phyloP scores from a whole-genome alignment of 2,888 invertebrate species.

The Oasisia sp. region DNA sequence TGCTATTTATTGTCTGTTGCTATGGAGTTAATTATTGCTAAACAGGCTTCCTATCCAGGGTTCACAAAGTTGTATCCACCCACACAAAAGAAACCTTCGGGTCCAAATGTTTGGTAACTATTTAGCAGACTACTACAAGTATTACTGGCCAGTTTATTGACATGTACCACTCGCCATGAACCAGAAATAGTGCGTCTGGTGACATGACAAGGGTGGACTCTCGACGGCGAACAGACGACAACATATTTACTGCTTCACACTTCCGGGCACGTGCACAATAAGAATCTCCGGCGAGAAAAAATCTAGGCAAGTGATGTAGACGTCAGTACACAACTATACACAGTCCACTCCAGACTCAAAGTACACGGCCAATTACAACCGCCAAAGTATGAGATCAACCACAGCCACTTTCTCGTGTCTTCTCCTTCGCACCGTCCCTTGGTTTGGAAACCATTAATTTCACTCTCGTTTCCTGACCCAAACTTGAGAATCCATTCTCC shows the following conservation, averaged over 20 bases:
- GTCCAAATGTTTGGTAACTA: conserved; percentile 22
- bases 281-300: background rate
- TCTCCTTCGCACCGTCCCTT: background rate
- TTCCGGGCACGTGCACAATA: conserved; percentile 1
- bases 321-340: background rate
- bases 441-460: background rate
- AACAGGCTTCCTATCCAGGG: conserved; percentile 21
- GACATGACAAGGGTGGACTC: conserved; percentile 18
- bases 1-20: background rate
- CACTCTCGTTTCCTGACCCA: background rate
- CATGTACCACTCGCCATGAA: conserved; percentile 7
- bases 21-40: conserved; percentile 18
- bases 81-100: background rate
- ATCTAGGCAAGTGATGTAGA: background rate
- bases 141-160: conserved; percentile 22
- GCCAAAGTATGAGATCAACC: background rate
- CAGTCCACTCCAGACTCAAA: background rate
- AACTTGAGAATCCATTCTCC: background rate
- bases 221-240: background rate
- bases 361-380: background rate
- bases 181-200: conserved; percentile 20
- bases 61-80: background rate
- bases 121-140: background rate
- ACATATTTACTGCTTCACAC: conserved; percentile 23
- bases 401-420: background rate